Conservation (phyloP, 2,797 vertebrate species). For the Lithobates pipiens region DNA sequence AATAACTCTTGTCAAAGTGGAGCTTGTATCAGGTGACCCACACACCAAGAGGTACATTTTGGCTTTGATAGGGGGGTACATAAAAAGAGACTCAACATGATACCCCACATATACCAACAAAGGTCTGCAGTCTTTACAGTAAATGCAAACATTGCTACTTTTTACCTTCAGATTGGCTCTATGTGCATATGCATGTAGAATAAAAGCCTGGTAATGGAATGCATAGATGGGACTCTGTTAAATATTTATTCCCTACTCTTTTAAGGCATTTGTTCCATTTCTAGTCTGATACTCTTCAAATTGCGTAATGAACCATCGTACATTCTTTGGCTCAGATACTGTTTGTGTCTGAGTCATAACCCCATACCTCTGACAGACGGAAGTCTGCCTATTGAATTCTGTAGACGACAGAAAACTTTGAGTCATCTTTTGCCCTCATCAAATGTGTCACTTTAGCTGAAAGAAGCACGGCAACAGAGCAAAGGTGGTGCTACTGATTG, state of each 20-base stretch:
- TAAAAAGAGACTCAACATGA: no score
- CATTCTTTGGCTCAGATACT: neutral
- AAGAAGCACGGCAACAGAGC: neutral
- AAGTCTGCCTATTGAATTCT: neutral
- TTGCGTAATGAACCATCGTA: neutral
- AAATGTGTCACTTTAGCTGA: neutral
- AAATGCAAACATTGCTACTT: no score
- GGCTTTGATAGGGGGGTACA: no score
- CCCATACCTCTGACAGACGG: neutral
- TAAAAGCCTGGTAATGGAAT: neutral
- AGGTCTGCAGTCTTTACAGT: no score
- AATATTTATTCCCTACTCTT: neutral
- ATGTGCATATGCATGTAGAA: neutral
- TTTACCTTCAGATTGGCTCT: neutral
- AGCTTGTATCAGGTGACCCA: no score
- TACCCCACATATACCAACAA: no score
- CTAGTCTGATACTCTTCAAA: neutral
- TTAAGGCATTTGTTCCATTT: neutral
- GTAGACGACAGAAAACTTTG: neutral
- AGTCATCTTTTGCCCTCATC: neutral
- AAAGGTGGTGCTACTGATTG: neutral
- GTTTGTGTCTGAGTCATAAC: neutral
- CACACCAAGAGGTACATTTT: no score
- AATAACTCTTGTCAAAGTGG: no score
- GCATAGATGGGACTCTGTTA: neutral